Conservation (phyloP, 2,113 vertebrate genomes). For the Dipodomys stephensi region DNA sequence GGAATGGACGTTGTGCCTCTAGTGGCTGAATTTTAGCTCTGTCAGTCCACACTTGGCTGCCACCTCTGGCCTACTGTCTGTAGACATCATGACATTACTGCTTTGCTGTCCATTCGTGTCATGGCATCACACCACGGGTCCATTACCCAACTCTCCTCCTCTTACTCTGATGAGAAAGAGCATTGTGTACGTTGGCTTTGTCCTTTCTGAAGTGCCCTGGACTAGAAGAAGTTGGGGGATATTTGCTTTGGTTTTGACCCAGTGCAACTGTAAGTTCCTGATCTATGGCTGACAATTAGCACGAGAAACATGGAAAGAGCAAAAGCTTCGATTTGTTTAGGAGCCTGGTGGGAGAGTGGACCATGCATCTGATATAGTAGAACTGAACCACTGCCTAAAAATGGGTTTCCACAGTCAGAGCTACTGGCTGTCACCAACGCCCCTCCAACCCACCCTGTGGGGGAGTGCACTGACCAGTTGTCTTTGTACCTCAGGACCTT, state of each 20-base stretch:
- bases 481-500: background rate
- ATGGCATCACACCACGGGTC: too few species aligned
- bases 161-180: background rate
- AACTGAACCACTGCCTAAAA: background rate
- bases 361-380: background rate
- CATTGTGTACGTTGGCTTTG: background rate
- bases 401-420: background rate
- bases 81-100: background rate
- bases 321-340: background rate
- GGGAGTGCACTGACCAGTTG: background rate
- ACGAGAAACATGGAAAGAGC: background rate
- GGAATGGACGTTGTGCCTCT: slow-evolving; percentile 10
- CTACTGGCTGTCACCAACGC: background rate
- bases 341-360: background rate
- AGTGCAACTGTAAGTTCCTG: background rate
- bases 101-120: too few species aligned
- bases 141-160: background rate
- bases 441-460: rapidly evolving
- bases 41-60: background rate
- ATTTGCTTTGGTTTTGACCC: background rate
- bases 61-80: background rate
- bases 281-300: background rate
- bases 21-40: slow-evolving; percentile 22
- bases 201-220: background rate
- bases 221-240: background rate